Conservation (phyloP, 1,140 invertebrate species). For the Tribolium madens region DNA sequence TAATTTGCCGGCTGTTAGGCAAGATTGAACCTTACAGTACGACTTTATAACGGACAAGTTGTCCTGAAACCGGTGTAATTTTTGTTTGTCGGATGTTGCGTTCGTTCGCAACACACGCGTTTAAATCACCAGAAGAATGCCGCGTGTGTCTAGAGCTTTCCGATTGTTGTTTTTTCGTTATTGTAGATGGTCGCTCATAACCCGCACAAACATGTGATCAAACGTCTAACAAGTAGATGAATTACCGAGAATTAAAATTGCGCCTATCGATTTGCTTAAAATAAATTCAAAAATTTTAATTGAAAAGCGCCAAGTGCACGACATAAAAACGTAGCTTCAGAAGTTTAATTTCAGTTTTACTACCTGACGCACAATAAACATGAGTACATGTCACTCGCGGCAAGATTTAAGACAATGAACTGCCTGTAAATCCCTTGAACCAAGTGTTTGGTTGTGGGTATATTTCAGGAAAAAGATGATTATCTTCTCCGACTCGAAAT, state of each 20-base stretch:
- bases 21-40: slow-evolving; percentile 1
- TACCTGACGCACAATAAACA: slow-evolving; percentile 20
- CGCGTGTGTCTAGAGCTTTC: slow-evolving; percentile 10
- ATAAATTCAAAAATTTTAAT: slow-evolving; percentile 29
- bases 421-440: slow-evolving; percentile 17
- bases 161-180: background rate
- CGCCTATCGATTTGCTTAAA: background rate
- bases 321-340: slow-evolving; percentile 3
- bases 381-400: slow-evolving; percentile 21
- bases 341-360: slow-evolving; percentile 28
- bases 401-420: slow-evolving; percentile 29
- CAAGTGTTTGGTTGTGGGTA: background rate
- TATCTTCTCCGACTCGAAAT: slow-evolving; percentile 59
- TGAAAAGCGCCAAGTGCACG: slow-evolving; percentile 8
- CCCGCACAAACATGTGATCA: background rate
- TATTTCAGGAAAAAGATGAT: too few relatives aligned
- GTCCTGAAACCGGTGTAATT: slow-evolving; percentile 13
- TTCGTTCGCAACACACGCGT: slow-evolving; percentile 30
- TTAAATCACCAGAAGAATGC: slow-evolving; percentile 32
- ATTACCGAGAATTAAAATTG: too few relatives aligned
- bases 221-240: too few relatives aligned
- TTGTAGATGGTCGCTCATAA: background rate
- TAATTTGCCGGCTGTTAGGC: slow-evolving; percentile 1
- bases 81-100: slow-evolving; percentile 22
- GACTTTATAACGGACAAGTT: background rate